Percentiles rank a stretch among this genome's conserved stretches.
phyloP scores from a whole-genome alignment of 1,140 invertebrate species.

The Apis florea region DNA sequence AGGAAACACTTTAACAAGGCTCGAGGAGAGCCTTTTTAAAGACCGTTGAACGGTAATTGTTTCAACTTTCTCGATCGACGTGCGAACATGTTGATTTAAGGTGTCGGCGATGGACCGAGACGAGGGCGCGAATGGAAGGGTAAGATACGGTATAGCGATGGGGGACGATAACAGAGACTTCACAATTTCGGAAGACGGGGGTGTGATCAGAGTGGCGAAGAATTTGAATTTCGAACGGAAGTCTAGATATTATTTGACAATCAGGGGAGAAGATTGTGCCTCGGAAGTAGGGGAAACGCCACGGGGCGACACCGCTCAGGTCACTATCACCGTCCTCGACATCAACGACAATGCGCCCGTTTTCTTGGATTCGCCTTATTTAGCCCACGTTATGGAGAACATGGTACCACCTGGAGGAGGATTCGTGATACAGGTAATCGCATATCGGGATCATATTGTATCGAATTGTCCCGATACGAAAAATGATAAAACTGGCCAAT shows the following conservation, averaged over 20 bases:
- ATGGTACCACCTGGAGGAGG: slow-evolving; percentile 88
- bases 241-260: slow-evolving; percentile 89
- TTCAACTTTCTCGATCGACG: neutral
- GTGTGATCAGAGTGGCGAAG: slow-evolving; percentile 92
- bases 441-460: rapidly evolving
- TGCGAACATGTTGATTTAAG: slow-evolving; percentile 57
- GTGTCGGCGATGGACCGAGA: slow-evolving; percentile 96
- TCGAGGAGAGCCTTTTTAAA: neutral
- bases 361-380: slow-evolving; percentile 94
- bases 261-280: slow-evolving; percentile 94
- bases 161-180: slow-evolving; percentile 96
- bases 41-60: neutral
- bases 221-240: slow-evolving; percentile 95
- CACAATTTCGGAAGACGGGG: slow-evolving; percentile 93
- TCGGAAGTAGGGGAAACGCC: slow-evolving; percentile 82
- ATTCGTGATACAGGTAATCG: slow-evolving; percentile 84
- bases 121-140: slow-evolving; percentile 92
- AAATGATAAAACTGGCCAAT: neutral
- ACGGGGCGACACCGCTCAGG: slow-evolving; percentile 87
- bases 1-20: neutral
- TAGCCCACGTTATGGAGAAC: slow-evolving; percentile 96
- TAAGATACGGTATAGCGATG: slow-evolving; percentile 92
- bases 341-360: slow-evolving; percentile 97
- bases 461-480: neutral
- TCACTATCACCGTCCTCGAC: slow-evolving; percentile 89